Evolutionary conservation across 2,797 vertebrate species (phyloP), one percentile per base, ranked within the genome.

Genomic region (Podarcis lilfordi): DNA sequence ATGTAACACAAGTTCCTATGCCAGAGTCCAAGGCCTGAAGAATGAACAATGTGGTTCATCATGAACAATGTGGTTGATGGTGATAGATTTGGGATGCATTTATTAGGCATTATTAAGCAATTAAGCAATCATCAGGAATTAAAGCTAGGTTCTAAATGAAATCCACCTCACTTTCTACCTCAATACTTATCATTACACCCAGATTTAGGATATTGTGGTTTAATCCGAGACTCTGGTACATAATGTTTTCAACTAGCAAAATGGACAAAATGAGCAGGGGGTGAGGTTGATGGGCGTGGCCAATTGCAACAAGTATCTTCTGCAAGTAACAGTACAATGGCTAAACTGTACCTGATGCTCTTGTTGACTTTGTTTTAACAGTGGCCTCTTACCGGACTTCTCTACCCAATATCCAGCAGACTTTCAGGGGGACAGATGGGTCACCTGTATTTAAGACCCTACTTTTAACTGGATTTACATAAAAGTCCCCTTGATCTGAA

Each of bases 91-190:
- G 94, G 92, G 91, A 92, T 78, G 90, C 92, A 86, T 95, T 61
- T 55, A 50, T 37, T 55, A 27, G 45, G 5, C 40, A 78, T 78
- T 78, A 40, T 40, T 35, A 32, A 94, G 93, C 88, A 90, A 76
- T 80, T 89, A 87, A 71, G 92, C 91, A 95, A 94, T 94, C 86
- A 95, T 94, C 93, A 91, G 88, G 88, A 43, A 72, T 87, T 92
- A 91, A 95, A 96, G 92, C 93, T 93, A 91, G 69, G 94, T 93
- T 95, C 95, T 95, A 95, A 91, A 88, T 92, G 85, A 93, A 93
- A 94, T 95, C 89, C 86, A 64, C 61, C 21, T 64, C 61, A 21
- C 21, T 64, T 23, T 23, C 61, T 23, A 5, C 61, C 61, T 64
- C 61, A 64, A 64, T 64, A 64, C 7, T 64, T 64, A 19, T 61